Evolutionary conservation across 2,113 vertebrate species (phyloP).

Genomic region (Passer montanus): DNA sequence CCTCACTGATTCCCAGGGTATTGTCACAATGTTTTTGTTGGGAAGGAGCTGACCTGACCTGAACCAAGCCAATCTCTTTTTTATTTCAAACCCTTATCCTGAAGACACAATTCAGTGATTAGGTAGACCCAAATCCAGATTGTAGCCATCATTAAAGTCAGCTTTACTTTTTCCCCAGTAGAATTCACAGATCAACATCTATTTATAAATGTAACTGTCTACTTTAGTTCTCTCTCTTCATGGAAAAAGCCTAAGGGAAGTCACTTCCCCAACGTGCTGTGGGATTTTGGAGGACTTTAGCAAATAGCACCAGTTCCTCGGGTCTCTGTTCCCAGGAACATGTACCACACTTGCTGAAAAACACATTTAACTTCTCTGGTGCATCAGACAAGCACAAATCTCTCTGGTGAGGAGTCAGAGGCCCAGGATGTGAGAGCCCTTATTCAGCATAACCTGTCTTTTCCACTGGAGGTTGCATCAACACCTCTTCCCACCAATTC

Average conservation of each 20-base stretch:
- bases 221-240: background rate
- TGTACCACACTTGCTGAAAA: background rate
- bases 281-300: background rate
- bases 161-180: background rate
- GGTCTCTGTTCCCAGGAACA: background rate
- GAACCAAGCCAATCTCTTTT: background rate
- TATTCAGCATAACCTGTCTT: background rate
- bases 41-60: background rate
- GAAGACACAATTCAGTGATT: background rate
- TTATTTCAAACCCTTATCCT: background rate
- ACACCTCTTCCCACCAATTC: background rate
- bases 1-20: background rate
- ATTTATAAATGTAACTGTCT: background rate
- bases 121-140: background rate
- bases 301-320: background rate
- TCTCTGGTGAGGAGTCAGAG: too few relatives aligned
- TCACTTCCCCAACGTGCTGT: rapidly evolving
- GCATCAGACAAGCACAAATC: background rate
- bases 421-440: background rate
- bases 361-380: background rate
- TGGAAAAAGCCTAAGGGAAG: background rate
- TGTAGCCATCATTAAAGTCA: background rate
- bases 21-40: background rate
- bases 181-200: background rate
- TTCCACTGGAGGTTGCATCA: background rate